Evolutionary conservation across 1,140 invertebrate genomes (phyloP).

Genomic region (Battus philenor): DNA sequence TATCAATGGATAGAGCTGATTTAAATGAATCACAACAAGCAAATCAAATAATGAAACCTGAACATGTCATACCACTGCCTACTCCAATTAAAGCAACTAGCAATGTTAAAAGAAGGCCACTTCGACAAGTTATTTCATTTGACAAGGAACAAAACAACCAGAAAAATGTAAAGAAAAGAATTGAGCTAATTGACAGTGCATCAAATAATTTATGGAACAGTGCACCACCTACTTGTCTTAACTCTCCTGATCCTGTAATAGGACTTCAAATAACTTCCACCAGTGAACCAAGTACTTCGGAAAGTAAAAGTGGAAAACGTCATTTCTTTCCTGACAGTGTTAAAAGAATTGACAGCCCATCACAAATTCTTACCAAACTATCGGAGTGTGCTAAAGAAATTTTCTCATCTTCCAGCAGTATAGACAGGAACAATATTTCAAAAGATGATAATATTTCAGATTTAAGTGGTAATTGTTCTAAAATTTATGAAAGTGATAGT

Average conservation of each 20-base stretch:
- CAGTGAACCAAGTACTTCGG: constrained; percentile 68
- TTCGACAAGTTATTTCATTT: constrained; percentile 72
- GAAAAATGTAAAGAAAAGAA: constrained; percentile 34
- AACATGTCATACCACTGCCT: constrained; percentile 76
- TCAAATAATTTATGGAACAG: constrained; percentile 64
- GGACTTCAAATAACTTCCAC: constrained; percentile 38
- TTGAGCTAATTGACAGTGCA: constrained; percentile 28
- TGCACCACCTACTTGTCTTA: constrained; percentile 80
- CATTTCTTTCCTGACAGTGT: constrained; percentile 70
- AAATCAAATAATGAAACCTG: constrained; percentile 65
- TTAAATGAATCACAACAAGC: constrained; percentile 80
- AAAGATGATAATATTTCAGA: constrained; percentile 60
- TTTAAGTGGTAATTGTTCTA: constrained; percentile 62
- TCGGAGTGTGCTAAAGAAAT: constrained; percentile 74
- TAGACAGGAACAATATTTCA: constrained; percentile 49
- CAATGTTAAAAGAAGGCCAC: constrained; percentile 60
- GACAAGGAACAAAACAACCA: constrained; percentile 68
- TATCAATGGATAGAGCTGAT: constrained; percentile 90
- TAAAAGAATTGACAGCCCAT: constrained; percentile 60
- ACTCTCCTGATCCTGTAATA: constrained; percentile 73
- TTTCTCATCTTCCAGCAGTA: constrained; percentile 65
- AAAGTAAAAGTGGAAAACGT: constrained; percentile 51
- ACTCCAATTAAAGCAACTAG: constrained; percentile 55
- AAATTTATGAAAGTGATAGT: constrained; percentile 70
- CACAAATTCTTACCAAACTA: constrained; percentile 65